Evolutionary conservation across 2,113 vertebrate species (phyloP), one percentile per base, ranked within the genome.

Genomic region (Callipepla californica): DNA sequence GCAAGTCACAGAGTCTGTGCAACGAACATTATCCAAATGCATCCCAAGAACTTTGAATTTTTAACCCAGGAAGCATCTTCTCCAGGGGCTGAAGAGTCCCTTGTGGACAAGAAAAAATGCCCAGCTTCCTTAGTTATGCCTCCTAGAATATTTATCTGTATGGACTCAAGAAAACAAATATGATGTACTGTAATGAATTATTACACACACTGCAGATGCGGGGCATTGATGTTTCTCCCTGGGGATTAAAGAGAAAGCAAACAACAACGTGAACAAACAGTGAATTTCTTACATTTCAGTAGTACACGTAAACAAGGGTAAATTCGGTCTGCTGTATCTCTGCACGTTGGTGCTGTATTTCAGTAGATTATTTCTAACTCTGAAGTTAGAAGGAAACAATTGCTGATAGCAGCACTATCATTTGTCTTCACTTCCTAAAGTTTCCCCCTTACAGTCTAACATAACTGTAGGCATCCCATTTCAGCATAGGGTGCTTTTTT

Each of bases 111-210:
- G 62, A 85, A 76, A 92, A 21, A 48, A 32, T 0, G 3, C 84
- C 36, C 19, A 48, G 57, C 70, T 88, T 90, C 50, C 59, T 77
- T 66, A 68, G 50, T 32, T 86, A 79, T 61, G 38, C 47, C 26
- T 94, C 82, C 91, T 89, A 72, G 95, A 96, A 86, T 85, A 89
- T 16, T 95, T 85, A 94, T 85, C 67, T 2, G 10, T 4, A 36
- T 21, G 50, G 70, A 75, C 42, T 75, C 61, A 59, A 57, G 75
- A 87, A 85, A 19, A 57, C 44, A 25, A 68, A 23, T 30, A 23
- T 11, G 34, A 91, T 28, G 40, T 26, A 66, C 79, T 77, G 57
- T 3, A 77, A 13, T 82, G 86, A 97, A 83, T 92, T 85, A 92
- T 75, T 90, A 79, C 18, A 74, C 30, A 59, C 11, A 12, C 67